Evolutionary conservation across 2,113 vertebrate species (phyloP).

Genomic region (Myodes glareolus): DNA sequence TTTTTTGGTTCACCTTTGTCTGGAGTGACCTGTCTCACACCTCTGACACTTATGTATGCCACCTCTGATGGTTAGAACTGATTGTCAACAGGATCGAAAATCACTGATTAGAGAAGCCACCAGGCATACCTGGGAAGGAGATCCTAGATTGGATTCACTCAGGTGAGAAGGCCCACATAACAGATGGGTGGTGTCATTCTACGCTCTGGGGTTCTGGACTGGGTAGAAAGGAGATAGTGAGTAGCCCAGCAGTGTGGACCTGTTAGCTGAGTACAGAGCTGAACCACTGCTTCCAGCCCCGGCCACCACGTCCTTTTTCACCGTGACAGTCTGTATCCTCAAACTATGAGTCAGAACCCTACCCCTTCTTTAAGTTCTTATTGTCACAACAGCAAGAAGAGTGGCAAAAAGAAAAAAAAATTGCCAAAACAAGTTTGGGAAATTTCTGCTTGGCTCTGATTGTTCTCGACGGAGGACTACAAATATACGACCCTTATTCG

Average conservation of each 20-base stretch:
- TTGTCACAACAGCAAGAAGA: not conserved
- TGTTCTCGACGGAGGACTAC: not conserved
- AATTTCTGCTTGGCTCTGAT: not conserved
- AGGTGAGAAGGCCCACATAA: not conserved
- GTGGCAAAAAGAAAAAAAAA: not conserved
- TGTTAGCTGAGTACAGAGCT: not conserved
- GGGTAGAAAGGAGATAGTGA: accelerated
- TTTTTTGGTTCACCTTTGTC: not conserved
- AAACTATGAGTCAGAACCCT: not conserved
- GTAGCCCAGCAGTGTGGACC: not conserved
- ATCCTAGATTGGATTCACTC: not conserved
- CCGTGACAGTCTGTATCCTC: too few species aligned
- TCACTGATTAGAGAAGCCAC: not conserved
- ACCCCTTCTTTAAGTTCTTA: not conserved
- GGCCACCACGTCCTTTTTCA: not conserved
- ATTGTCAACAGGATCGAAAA: not conserved
- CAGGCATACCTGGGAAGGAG: not conserved
- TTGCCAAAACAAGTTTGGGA: not conserved
- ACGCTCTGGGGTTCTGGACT: not conserved
- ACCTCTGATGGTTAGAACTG: not conserved
- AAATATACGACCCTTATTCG: not conserved
- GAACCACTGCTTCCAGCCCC: not conserved
- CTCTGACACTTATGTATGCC: not conserved
- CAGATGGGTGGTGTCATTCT: not conserved
- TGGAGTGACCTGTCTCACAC: not conserved